phyloP scores from a whole-genome alignment of 2,888 invertebrate genomes.

The Hirtodrosophila cameraria region DNA sequence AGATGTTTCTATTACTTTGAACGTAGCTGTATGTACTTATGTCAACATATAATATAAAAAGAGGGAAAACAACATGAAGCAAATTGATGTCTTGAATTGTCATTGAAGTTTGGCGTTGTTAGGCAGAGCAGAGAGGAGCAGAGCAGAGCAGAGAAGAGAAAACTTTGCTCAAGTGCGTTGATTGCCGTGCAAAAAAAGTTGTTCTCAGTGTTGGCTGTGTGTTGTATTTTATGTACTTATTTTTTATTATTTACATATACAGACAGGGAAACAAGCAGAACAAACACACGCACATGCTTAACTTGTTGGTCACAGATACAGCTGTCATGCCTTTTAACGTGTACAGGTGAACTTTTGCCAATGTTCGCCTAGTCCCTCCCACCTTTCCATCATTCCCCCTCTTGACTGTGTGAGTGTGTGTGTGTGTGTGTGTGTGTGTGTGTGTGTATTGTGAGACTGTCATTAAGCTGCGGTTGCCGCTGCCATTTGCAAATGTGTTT shows the following conservation, averaged over 20 bases:
- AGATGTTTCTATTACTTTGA: no score
- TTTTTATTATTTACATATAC: slow-evolving; percentile 59
- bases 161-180: slow-evolving; percentile 75
- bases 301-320: slow-evolving; percentile 38
- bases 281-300: slow-evolving; percentile 12
- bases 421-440: slow-evolving; percentile 8
- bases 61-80: slow-evolving; percentile 17
- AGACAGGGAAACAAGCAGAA: slow-evolving; percentile 5
- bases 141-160: no score
- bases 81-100: slow-evolving; percentile 61
- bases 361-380: slow-evolving; percentile 15
- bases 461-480: slow-evolving; percentile 75
- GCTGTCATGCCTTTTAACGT: slow-evolving; percentile 56
- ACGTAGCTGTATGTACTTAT: neutral
- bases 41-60: no score
- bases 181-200: slow-evolving; percentile 76
- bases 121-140: no score
- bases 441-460: slow-evolving; percentile 55
- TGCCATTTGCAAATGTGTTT: slow-evolving; percentile 79
- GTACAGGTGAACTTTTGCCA: slow-evolving; percentile 70
- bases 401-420: neutral
- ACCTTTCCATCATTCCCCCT: slow-evolving; percentile 1
- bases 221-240: slow-evolving; percentile 55
- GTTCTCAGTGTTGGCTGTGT: no score
- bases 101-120: slow-evolving; percentile 54